A percentile compares a stretch with the other conserved stretches of the same genome.
phyloP scores from a whole-genome alignment of 2,113 vertebrate species.

The Muscicapa adusta region DNA sequence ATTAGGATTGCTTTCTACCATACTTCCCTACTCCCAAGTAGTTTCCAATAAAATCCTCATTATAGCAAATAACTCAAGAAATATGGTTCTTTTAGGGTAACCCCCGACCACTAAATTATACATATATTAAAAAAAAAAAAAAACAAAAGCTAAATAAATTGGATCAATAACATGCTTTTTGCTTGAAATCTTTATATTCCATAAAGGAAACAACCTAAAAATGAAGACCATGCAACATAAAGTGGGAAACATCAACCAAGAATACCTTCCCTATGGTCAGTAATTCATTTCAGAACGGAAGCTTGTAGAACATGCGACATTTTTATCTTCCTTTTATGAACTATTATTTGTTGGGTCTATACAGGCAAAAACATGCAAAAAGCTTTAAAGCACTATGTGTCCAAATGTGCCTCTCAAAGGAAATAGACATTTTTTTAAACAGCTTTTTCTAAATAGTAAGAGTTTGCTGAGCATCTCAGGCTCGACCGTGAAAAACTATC shows the following conservation, averaged over 20 bases:
- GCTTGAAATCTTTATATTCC: neutral
- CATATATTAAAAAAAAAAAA: too few species aligned
- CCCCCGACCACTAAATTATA: neutral
- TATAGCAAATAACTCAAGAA: neutral
- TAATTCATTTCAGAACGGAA: neutral
- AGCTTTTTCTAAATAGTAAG: neutral
- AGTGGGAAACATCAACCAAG: neutral
- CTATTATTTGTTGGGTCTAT: fast-evolving
- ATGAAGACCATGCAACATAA: neutral
- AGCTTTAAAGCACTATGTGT: neutral
- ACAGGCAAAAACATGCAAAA: neutral
- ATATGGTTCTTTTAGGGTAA: neutral
- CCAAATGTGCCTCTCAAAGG: neutral
- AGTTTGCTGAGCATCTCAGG: neutral
- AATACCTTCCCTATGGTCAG: neutral
- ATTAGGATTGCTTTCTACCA: slow-evolving; percentile 23
- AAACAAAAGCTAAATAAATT: neutral
- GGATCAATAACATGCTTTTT: neutral
- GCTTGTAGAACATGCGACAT: neutral
- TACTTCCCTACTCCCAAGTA: neutral
- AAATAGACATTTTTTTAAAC: neutral
- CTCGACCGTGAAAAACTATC: neutral
- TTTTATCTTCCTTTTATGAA: neutral
- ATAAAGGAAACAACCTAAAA: neutral
- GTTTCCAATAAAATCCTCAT: neutral